Evolutionary conservation across 2,113 vertebrate genomes (phyloP).

Genomic region (Nannospalax galili): DNA sequence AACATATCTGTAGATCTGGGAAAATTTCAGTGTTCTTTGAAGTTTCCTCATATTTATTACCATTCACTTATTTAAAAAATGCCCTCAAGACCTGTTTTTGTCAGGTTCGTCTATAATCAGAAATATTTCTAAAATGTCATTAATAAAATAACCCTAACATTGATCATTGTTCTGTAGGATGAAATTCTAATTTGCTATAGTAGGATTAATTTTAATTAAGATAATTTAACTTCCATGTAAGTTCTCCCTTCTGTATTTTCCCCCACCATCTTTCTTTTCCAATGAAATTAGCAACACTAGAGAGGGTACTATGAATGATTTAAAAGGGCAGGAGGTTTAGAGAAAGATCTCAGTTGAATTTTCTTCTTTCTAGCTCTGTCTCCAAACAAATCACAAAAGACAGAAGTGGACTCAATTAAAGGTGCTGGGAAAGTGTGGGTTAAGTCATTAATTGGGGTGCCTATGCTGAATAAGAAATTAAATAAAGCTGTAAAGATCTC

Average conservation of each 20-base stretch:
- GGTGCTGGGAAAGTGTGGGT: neutral
- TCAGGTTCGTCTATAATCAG: neutral
- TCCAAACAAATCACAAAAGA: neutral
- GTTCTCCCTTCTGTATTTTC: neutral
- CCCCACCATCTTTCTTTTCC: neutral
- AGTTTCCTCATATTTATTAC: neutral
- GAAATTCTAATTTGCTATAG: neutral
- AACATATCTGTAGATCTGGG: neutral
- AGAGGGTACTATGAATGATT: neutral
- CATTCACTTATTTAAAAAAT: neutral
- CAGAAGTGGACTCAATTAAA: neutral
- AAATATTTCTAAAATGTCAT: neutral
- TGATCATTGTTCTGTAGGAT: neutral
- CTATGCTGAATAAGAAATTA: neutral
- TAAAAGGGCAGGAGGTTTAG: neutral
- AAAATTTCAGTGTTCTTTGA: conserved; percentile 10
- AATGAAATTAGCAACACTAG: neutral
- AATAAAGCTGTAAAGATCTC: neutral
- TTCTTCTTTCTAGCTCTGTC: neutral
- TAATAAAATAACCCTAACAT: neutral
- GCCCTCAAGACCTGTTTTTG: neutral
- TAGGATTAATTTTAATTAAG: neutral
- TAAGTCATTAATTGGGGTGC: neutral
- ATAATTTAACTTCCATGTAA: neutral
- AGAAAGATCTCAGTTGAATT: neutral